Evolutionary conservation across 2,797 vertebrate species (phyloP), one percentile per base, ranked within the genome.

Genomic region (Triplophysa bombifrons): DNA sequence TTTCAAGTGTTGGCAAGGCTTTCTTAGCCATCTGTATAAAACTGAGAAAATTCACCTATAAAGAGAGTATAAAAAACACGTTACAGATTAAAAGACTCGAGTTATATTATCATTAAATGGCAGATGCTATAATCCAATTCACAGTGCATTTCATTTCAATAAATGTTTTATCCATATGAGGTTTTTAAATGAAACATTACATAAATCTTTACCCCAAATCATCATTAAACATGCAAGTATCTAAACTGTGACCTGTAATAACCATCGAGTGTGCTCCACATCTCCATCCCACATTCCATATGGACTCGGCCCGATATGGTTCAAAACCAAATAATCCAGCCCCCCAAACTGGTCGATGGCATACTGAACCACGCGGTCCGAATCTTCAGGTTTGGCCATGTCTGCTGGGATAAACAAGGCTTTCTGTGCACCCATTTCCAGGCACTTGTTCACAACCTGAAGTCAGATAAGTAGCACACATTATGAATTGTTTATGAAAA

Each of bases 1-100:
- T 81, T 27, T 94, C 93, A 58, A 98, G 91, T 25, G 88, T 84
- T 16, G 93, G 89, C 76, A 97, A 85, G 69, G 94, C 94, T 85
- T 86, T 92, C 69, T 91, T 90, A 6, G 95, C 90, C 81, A 96
- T 94, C 56, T 95, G 91, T 70, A 94, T 76, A 1, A 96, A 98
- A 85, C 96, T 98, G 78, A 96, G 88, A 85, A 97, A 96, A 88
- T 98, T 98, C 63, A 95, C 94, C 97, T 97, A 4, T 22, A 27
- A 38, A 58, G 64, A 58, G 7, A 17, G 48, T 1, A 38, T 25
- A 44, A 44, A 44, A 55, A 16, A 12, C 34, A 38, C 5, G 6
- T 38, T 46, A 46, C 14, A 58, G 3, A 5, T 56, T 12, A 20
- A 14, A 71, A 17, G 46, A 20, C 3, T 55, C n/a, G 17, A 55